Evolutionary conservation across 2,113 vertebrate genomes (phyloP).

Genomic region (Hippocampus abdominalis): DNA sequence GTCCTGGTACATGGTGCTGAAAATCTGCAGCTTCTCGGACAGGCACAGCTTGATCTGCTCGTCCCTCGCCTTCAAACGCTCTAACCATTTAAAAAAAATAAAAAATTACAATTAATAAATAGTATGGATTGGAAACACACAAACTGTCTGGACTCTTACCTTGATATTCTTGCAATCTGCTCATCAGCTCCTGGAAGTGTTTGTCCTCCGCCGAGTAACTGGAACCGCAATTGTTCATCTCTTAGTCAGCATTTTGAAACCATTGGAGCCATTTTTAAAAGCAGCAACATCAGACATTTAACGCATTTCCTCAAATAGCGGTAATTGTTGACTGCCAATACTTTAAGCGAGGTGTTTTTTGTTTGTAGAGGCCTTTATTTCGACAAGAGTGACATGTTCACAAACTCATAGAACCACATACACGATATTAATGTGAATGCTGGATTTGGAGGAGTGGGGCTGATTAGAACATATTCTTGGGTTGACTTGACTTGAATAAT

Average conservation of each 20-base stretch:
- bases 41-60: slow-evolving; percentile 76
- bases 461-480: too few relatives aligned
- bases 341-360: too few relatives aligned
- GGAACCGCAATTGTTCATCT: slow-evolving; percentile 10
- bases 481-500: too few relatives aligned
- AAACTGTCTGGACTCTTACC: slow-evolving; percentile 66
- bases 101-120: not conserved
- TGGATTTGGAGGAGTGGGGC: too few relatives aligned
- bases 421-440: too few relatives aligned
- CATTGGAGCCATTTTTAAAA: too few relatives aligned
- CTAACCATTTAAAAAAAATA: slow-evolving; percentile 53
- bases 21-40: slow-evolving; percentile 83
- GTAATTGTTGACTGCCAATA: too few relatives aligned
- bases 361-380: too few relatives aligned
- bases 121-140: not conserved
- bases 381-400: too few relatives aligned
- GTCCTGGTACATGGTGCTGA: slow-evolving; percentile 71
- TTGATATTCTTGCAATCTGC: slow-evolving; percentile 75
- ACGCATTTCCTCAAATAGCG: too few relatives aligned
- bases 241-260: not conserved
- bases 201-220: slow-evolving; percentile 80
- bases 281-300: too few relatives aligned
- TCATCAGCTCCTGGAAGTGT: slow-evolving; percentile 57
- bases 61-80: slow-evolving; percentile 76
- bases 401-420: too few relatives aligned